These are phyloP conservation scores for Philaethria dido DNA, from an alignment of 2,888 invertebrate species.

Conservation along the genomic window DNA sequence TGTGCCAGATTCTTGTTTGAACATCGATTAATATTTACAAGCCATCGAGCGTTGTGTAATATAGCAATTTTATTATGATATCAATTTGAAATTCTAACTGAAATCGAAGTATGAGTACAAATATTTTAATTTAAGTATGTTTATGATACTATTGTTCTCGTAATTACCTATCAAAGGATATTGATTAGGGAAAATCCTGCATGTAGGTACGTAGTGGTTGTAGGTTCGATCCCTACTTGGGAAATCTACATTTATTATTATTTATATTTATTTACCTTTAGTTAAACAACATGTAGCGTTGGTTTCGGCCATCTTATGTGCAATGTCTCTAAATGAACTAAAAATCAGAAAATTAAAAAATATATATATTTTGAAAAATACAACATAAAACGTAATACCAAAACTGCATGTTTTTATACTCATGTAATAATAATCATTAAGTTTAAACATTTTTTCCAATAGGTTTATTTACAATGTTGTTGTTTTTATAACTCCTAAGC, in stretches of 20 bases:
- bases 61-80: background rate
- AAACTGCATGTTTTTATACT: too few relatives aligned
- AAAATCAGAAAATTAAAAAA: too few relatives aligned
- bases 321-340: background rate
- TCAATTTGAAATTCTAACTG: background rate
- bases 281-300: too few relatives aligned
- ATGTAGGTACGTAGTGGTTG: background rate
- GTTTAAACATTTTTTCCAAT: background rate
- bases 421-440: too few relatives aligned
- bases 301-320: too few relatives aligned
- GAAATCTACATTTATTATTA: too few relatives aligned
- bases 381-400: too few relatives aligned
- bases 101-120: background rate
- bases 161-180: too few relatives aligned
- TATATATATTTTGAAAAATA: too few relatives aligned
- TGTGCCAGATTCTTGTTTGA: conserved; percentile 33
- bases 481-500: background rate
- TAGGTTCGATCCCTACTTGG: too few relatives aligned
- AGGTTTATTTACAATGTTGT: background rate
- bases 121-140: background rate
- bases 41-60: background rate
- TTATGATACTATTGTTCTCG: background rate
- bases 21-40: conserved; percentile 23
- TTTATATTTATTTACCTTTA: too few relatives aligned
- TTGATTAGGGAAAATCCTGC: background rate